Percentiles rank a stretch among this genome's conserved stretches.
Evolutionary conservation across 2,113 vertebrate species (phyloP).

Genomic region (Phrynosoma platyrhinos): DNA sequence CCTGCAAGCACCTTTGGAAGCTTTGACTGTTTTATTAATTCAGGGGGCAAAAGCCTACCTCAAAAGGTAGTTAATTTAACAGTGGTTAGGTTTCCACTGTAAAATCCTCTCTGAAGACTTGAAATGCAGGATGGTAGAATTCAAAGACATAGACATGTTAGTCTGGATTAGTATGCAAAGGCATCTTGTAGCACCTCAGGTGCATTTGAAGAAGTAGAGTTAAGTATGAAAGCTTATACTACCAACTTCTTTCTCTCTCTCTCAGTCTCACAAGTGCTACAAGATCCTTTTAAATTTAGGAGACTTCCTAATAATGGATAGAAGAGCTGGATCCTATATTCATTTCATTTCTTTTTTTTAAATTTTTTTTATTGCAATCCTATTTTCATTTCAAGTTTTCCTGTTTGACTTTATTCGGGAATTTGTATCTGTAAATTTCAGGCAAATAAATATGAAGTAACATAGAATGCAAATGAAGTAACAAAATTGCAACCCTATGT

Average conservation of each 20-base stretch:
- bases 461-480: background rate
- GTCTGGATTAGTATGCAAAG: too few relatives aligned
- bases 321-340: background rate
- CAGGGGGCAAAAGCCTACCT: background rate
- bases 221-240: too few relatives aligned
- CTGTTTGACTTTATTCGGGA: background rate
- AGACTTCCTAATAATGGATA: background rate
- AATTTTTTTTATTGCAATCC: too few relatives aligned
- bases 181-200: too few relatives aligned
- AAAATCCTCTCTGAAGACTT: background rate
- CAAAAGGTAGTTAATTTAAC: background rate
- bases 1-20: conserved; percentile 2
- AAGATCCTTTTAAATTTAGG: background rate
- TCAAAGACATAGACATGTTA: too few relatives aligned
- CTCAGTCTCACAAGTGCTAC: too few relatives aligned
- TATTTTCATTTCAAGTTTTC: background rate
- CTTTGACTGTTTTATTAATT: conserved; percentile 5
- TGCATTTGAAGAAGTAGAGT: too few relatives aligned
- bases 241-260: too few relatives aligned
- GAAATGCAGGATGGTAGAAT: background rate
- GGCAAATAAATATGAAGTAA: background rate
- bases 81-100: background rate
- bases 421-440: background rate
- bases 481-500: background rate
- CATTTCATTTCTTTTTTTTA: background rate